Evolutionary conservation across 2,113 vertebrate genomes (phyloP), one percentile per base, ranked within the genome.

Genomic region (Cochlearius cochlearius): DNA sequence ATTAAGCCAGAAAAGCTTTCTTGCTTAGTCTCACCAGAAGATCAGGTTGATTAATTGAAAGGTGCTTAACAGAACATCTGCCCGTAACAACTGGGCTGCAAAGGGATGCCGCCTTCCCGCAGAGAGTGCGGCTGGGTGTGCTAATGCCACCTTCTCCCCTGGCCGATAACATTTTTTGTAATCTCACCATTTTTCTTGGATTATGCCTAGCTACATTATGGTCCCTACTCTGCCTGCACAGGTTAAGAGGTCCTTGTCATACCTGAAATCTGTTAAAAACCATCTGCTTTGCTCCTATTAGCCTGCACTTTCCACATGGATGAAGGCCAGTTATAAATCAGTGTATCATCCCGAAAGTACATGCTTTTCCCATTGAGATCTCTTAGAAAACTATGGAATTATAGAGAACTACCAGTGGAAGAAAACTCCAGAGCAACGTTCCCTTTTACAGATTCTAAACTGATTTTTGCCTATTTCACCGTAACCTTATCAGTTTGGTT

Each of bases 21-120:
- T 78, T 93, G 62, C 72, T 84, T 78, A 67, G 29, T 36, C 30
- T 86, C 30, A 39, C 38, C 64, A 52, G 69, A 92, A 87, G 56
- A 71, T n/a, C 2, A 2, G 53, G 22, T 53, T 93, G 93, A 95
- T 95, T 81, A 94, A 96, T 96, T 41, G 68, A 85, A 91, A 95
- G 53, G 39, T 87, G 20, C 69, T 75, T 78, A 76, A 64, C 25
- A 60, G 52, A 95, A 91, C 86, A 94, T 78, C 95, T 96, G 96
- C 76, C 72, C 49, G 52, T 47, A 73, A 68, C 68, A 78, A 74
- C 76, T 71, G 88, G 60, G 34, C 64, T 89, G 88, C 68, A 45
- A 67, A 86, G 56, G 69, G 56, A 62, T 75, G 90, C 84, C 66
- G 39, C 32, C 81, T 32, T 88, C 92, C 68, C 20, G 66, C 83